Conservation (phyloP, 2,888 invertebrate genomes). For the Panopea generosa region DNA sequence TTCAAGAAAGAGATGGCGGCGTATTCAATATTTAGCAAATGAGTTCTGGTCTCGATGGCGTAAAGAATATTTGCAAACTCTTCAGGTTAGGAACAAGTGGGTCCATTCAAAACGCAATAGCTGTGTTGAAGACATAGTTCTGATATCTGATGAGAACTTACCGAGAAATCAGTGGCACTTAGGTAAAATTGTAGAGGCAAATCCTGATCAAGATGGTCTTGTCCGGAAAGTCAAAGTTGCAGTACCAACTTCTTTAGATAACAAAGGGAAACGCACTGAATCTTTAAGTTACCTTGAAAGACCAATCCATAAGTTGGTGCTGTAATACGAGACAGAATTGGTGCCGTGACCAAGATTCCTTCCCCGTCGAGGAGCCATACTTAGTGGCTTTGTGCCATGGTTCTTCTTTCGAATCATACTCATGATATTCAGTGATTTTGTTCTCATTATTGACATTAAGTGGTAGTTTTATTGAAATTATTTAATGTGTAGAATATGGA, state of each 20-base stretch:
- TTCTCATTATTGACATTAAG: too few species aligned
- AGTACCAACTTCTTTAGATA: constrained; percentile 22
- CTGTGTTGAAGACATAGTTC: constrained; percentile 57
- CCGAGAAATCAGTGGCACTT: constrained; percentile 54
- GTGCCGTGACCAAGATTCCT: too few species aligned
- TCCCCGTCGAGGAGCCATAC: too few species aligned
- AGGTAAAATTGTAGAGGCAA: constrained; percentile 23
- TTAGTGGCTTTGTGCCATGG: too few species aligned
- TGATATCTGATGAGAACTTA: constrained; percentile 57
- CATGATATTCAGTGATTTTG: too few species aligned
- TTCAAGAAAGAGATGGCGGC: constrained; percentile 54
- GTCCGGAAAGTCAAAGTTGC: constrained; percentile 50
- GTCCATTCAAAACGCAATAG: constrained; percentile 27
- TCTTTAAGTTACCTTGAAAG: constrained; percentile 35
- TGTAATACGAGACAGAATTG: constrained; percentile 35
- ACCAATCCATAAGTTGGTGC: constrained; percentile 58
- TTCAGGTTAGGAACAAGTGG: constrained; percentile 55
- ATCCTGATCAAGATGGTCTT: constrained; percentile 32
- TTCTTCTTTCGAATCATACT: too few species aligned
- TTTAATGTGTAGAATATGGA: too few species aligned
- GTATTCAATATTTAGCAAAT: constrained; percentile 58
- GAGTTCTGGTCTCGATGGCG: constrained; percentile 66
- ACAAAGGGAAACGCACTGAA: constrained; percentile 15
- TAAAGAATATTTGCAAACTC: constrained; percentile 51
- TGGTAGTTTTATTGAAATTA: too few species aligned